Evolutionary conservation across 23 tunicate genomes (phyloP).

Genomic region (Trididemnum nubilum): DNA sequence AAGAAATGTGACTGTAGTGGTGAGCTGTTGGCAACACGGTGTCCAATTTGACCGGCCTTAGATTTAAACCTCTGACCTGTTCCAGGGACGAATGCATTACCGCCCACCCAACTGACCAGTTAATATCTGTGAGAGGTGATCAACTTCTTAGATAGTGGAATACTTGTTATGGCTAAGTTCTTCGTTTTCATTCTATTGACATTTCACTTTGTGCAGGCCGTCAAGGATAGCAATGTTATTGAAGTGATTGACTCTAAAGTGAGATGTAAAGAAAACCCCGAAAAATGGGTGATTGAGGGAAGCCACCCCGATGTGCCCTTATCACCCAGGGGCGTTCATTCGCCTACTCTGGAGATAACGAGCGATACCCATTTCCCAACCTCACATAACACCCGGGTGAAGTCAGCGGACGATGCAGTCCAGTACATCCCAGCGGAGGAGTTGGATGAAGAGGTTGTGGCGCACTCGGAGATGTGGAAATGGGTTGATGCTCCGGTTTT

Average conservation of each 20-base stretch:
- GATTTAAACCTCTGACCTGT: no score
- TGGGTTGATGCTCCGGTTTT: slow-evolving; percentile 86
- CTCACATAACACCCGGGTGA: slow-evolving; percentile 16
- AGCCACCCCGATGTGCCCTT: slow-evolving; percentile 23
- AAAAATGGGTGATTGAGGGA: slow-evolving; percentile 62
- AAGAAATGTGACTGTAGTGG: no score
- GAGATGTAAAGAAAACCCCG: slow-evolving; percentile 77
- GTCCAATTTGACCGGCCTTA: no score
- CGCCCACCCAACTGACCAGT: no score
- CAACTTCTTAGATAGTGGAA: no score
- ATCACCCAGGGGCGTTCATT: slow-evolving; percentile 7
- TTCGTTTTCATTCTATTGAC: no score
- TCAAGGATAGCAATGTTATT: slow-evolving; percentile 60
- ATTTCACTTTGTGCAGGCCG: slow-evolving; percentile 33
- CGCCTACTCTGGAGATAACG: neutral
- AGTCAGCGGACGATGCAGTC: slow-evolving; percentile 45
- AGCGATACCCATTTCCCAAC: slow-evolving; percentile 51
- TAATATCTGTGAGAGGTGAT: no score
- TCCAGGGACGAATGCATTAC: no score
- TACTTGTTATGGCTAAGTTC: no score
- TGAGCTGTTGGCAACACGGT: no score
- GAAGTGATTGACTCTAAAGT: slow-evolving; percentile 76
- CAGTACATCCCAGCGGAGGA: slow-evolving; percentile 25
- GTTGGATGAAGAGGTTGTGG: slow-evolving; percentile 71
- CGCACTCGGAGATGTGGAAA: slow-evolving; percentile 87